Conservation (phyloP, 2,888 invertebrate genomes). For the Andrena praecox region DNA sequence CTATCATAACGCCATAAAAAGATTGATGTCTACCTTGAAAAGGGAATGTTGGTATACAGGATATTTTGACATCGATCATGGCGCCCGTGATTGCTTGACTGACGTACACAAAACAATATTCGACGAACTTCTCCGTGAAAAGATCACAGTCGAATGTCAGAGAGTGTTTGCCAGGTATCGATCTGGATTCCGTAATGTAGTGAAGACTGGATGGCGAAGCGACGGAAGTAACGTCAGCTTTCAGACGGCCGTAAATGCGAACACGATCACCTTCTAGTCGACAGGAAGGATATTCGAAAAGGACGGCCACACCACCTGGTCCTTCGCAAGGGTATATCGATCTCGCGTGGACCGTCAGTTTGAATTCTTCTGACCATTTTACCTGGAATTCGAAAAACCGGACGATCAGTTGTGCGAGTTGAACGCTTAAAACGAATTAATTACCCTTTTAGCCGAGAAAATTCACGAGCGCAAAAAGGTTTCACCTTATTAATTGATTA, state of each 20-base stretch:
- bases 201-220: constrained; percentile 88
- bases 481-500: neutral
- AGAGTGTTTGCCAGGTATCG: constrained; percentile 90
- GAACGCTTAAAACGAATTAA: neutral
- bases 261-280: constrained; percentile 92
- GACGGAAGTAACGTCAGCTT: constrained; percentile 89
- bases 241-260: constrained; percentile 91
- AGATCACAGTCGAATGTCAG: constrained; percentile 92
- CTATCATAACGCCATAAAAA: neutral
- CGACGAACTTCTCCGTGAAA: constrained; percentile 93
- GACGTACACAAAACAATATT: constrained; percentile 95
- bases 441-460: neutral
- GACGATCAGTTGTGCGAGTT: neutral
- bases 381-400: constrained; percentile 86
- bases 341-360: constrained; percentile 93
- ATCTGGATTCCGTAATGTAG: constrained; percentile 89
- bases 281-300: constrained; percentile 94
- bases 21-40: constrained; percentile 88
- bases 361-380: constrained; percentile 94
- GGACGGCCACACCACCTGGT: constrained; percentile 90
- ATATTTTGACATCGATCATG: constrained; percentile 93
- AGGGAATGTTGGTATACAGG: constrained; percentile 93
- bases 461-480: neutral
- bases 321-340: constrained; percentile 94
- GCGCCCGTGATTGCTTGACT: constrained; percentile 94